These are phyloP conservation scores for Schizaphis graminum DNA, from an alignment of 2,888 invertebrate genomes.

Conservation along the genomic window DNA sequence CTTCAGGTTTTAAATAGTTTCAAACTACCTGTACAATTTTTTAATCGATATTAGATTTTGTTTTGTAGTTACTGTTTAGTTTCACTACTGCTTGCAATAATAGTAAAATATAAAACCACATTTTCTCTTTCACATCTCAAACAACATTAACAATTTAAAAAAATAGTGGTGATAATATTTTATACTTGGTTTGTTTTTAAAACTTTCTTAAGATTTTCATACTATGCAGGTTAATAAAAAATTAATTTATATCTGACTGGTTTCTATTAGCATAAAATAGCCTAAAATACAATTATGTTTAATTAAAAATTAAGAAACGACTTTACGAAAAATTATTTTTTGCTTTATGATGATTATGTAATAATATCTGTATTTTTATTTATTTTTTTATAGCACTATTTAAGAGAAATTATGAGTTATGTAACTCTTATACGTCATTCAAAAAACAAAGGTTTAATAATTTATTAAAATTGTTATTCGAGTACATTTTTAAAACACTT, in stretches of 20 bases:
- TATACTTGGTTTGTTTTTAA: neutral
- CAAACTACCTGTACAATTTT: neutral
- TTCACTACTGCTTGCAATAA: neutral
- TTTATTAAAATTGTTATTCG: neutral
- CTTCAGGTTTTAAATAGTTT: conserved; percentile 3
- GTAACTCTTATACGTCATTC: neutral
- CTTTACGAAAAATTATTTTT: neutral
- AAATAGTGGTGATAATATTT: neutral
- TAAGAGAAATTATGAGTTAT: neutral
- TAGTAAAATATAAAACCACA: neutral
- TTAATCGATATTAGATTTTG: neutral
- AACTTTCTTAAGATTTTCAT: neutral
- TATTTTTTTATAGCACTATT: neutral
- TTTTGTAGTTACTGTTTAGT: neutral
- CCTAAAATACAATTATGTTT: neutral
- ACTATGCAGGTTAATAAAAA: neutral
- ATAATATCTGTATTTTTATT: neutral
- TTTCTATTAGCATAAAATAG: neutral
- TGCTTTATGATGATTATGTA: neutral
- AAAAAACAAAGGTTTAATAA: neutral
- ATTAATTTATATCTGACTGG: neutral
- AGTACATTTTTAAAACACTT: neutral
- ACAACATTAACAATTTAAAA: neutral
- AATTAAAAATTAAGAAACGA: neutral
- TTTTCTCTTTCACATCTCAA: conserved; percentile 27